A percentile compares a stretch with the other conserved stretches of the same genome.
Evolutionary conservation across 2,888 invertebrate species (phyloP).

Genomic region (Oligia strigilis): DNA sequence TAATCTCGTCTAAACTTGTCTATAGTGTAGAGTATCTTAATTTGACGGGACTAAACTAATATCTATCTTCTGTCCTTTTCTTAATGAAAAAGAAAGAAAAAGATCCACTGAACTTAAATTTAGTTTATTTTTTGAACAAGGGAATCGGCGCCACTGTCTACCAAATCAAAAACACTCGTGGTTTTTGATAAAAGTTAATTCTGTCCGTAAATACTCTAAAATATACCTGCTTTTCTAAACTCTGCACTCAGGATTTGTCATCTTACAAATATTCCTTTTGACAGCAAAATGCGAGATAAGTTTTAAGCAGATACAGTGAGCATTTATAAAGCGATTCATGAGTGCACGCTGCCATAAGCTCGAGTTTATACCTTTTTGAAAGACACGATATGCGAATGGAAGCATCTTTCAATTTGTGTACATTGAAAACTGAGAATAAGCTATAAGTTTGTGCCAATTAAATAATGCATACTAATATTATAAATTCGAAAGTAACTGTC

Average conservation of each 20-base stretch:
- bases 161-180: not conserved
- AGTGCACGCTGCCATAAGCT: slow-evolving; percentile 34
- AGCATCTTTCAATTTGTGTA: slow-evolving; percentile 18
- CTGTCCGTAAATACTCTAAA: slow-evolving; percentile 21
- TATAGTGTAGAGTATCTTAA: too few relatives aligned
- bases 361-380: slow-evolving; percentile 36
- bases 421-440: slow-evolving; percentile 24
- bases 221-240: slow-evolving; percentile 20
- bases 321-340: slow-evolving; percentile 50
- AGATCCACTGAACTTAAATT: too few relatives aligned
- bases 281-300: slow-evolving; percentile 38
- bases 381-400: slow-evolving; percentile 28
- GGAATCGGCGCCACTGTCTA: not conserved
- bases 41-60: too few relatives aligned
- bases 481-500: too few relatives aligned
- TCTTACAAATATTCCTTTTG: slow-evolving; percentile 50
- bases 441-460: slow-evolving; percentile 18
- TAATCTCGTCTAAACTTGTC: too few relatives aligned
- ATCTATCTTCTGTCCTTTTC: too few relatives aligned
- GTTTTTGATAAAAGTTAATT: slow-evolving; percentile 5
- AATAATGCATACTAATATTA: slow-evolving; percentile 1
- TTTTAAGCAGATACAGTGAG: slow-evolving; percentile 37
- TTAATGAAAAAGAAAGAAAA: too few relatives aligned
- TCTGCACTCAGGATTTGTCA: slow-evolving; percentile 33
- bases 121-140: too few relatives aligned